Evolutionary conservation across 2,888 invertebrate species (phyloP).

Genomic region (Aphelenchoides bicaudatus): DNA sequence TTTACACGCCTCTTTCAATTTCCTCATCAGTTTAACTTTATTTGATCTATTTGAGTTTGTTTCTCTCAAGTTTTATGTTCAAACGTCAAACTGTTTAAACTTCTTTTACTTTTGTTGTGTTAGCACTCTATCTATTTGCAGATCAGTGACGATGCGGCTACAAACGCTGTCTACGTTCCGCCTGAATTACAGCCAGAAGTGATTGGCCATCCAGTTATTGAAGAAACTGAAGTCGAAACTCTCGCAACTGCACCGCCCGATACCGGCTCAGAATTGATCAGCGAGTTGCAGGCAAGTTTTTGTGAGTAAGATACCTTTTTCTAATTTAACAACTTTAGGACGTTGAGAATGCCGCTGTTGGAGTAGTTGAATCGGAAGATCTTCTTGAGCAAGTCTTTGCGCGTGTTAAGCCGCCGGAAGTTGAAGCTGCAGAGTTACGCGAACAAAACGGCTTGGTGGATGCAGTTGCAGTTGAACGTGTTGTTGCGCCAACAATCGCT

Average conservation of each 20-base stretch:
- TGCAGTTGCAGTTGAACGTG: no score
- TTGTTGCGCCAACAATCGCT: no score
- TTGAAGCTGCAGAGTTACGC: no score
- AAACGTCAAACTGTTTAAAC: background rate
- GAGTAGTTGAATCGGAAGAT: conserved; percentile 32
- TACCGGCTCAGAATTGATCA: background rate
- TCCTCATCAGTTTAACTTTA: no score
- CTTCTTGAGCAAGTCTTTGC: conserved; percentile 40
- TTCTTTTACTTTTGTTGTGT: conserved; percentile 9
- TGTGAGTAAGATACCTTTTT: no score
- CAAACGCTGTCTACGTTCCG: conserved; percentile 13
- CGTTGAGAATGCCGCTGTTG: conserved; percentile 20
- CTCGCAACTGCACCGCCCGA: background rate
- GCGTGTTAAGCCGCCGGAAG: conserved; percentile 27
- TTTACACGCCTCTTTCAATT: no score
- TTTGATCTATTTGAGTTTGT: no score
- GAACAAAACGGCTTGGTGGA: no score
- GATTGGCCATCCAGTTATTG: background rate
- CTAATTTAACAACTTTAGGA: background rate
- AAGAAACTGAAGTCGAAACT: conserved; percentile 6
- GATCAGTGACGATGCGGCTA: conserved; percentile 4
- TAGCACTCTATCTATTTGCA: conserved; percentile 11
- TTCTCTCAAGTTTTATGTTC: background rate
- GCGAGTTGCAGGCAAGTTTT: no score
- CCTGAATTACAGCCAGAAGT: background rate